Base-by-base conservation (phyloP, 2,888 invertebrate genomes). In the Elegia similella region DNA sequence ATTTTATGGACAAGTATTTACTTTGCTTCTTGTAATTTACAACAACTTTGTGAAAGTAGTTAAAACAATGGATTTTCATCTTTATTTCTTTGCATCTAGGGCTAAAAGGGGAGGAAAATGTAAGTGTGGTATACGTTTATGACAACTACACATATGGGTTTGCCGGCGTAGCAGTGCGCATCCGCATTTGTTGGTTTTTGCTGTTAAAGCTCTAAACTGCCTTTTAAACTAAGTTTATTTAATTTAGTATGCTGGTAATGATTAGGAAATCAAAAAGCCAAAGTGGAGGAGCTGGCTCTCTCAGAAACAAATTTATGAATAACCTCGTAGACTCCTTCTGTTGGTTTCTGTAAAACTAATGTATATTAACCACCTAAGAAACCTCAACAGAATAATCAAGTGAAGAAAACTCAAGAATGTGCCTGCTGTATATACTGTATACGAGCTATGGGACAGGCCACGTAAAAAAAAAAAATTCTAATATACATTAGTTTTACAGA, bases 141-240 rank as follows among this genome's bases (percentile, higher is more conserved):
- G 70, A 72, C 65, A 63, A 67, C 64, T 68, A 67, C 70, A 65
- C 65, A 68, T 72, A 74, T 64, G 75, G 70, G 58, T 67, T 71
- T 68, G 69, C 66, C 65, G 72, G 69, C 67, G 69, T 65, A 66
- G 71, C 59, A 64, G 72, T 65, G 64, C 66, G 67, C 62, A 68
- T 67, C 62, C 64, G 61, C 66, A 65, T 72, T 69, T 71, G 70
- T 71, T 69, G 65, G 69, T 71, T 74, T 73, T 71, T 72, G 68
- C 69, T 62, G 70, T 23, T 67, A 57, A 66, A 69, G 69, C 70
- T 69, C 67, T 64, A 66, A 66, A 67, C 67, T 30, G 54, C 34
- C 44, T 46, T 55, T 55, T 46, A 16, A 55, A 34, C 32, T 44
- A 44, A 55, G 29, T 17, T 42, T 16, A 53, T 43, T 53, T 30